These are phyloP conservation scores for Agrochola lota DNA, from an alignment of 2,888 invertebrate species.

Conservation along the genomic window DNA sequence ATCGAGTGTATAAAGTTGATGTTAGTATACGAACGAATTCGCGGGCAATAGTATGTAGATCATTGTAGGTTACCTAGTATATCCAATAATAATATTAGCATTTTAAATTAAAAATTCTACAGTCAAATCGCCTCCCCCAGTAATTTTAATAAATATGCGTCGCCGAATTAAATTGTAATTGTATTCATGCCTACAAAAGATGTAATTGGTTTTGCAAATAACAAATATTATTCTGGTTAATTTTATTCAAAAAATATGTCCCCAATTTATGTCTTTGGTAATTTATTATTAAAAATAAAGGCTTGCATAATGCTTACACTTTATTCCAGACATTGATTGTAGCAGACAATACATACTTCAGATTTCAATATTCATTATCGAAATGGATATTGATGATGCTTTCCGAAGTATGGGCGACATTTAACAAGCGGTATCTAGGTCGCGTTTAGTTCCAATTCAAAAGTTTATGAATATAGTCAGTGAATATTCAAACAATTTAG, in stretches of 20 bases:
- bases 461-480: slow-evolving; percentile 48
- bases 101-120: slow-evolving; percentile 47
- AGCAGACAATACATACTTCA: background rate
- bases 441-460: slow-evolving; percentile 49
- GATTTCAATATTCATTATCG: slow-evolving; percentile 24
- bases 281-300: background rate
- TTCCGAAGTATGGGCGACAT: slow-evolving; percentile 25
- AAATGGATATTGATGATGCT: slow-evolving; percentile 39
- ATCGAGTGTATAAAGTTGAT: too few relatives aligned
- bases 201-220: slow-evolving; percentile 25
- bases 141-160: slow-evolving; percentile 37
- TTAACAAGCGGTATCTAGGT: slow-evolving; percentile 45
- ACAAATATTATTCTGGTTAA: background rate
- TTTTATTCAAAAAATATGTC: background rate
- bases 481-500: slow-evolving; percentile 61
- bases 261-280: background rate
- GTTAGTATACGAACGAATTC: background rate
- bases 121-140: slow-evolving; percentile 5
- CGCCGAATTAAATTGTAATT: slow-evolving; percentile 32
- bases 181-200: slow-evolving; percentile 18
- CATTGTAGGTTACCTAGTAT: too few relatives aligned
- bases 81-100: slow-evolving; percentile 32
- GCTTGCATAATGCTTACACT: background rate
- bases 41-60: background rate
- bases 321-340: background rate